phyloP scores from a whole-genome alignment of 2,888 invertebrate genomes.

The Argyresthia albistria region DNA sequence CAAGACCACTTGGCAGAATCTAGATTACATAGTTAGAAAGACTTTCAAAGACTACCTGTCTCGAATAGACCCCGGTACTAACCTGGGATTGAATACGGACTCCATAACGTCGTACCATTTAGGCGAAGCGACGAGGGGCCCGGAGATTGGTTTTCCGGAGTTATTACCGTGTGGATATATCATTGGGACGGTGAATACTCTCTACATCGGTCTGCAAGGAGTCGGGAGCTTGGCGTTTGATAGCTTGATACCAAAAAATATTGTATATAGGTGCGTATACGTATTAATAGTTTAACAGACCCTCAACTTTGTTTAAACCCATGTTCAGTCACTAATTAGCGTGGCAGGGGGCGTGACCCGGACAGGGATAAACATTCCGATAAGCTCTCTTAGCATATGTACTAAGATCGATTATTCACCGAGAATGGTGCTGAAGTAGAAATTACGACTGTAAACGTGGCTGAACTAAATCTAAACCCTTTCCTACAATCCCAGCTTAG shows the following conservation, averaged over 20 bases:
- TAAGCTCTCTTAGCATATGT: no score
- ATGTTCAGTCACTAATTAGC: no score
- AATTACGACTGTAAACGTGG: no score
- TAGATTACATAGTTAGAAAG: slow-evolving; percentile 92
- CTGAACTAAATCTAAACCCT: no score
- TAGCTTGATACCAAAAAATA: slow-evolving; percentile 95
- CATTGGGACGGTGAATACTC: slow-evolving; percentile 87
- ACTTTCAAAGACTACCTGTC: slow-evolving; percentile 96
- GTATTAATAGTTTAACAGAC: background rate
- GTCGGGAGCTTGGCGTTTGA: slow-evolving; percentile 93
- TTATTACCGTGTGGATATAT: slow-evolving; percentile 94
- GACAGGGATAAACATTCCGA: no score
- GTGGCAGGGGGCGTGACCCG: no score
- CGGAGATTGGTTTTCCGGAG: slow-evolving; percentile 88
- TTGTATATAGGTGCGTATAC: slow-evolving; percentile 84
- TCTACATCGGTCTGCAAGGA: slow-evolving; percentile 91
- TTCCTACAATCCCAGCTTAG: no score
- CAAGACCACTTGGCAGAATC: slow-evolving; percentile 94
- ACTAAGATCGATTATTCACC: no score
- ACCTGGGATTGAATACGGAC: slow-evolving; percentile 86
- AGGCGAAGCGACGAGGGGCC: slow-evolving; percentile 88
- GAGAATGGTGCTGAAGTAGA: no score
- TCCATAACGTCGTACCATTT: slow-evolving; percentile 95
- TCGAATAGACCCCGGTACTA: slow-evolving; percentile 93
- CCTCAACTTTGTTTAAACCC: no score